Base-by-base conservation (phyloP, 2,888 invertebrate genomes). In the Tenthredo mesomela region DNA sequence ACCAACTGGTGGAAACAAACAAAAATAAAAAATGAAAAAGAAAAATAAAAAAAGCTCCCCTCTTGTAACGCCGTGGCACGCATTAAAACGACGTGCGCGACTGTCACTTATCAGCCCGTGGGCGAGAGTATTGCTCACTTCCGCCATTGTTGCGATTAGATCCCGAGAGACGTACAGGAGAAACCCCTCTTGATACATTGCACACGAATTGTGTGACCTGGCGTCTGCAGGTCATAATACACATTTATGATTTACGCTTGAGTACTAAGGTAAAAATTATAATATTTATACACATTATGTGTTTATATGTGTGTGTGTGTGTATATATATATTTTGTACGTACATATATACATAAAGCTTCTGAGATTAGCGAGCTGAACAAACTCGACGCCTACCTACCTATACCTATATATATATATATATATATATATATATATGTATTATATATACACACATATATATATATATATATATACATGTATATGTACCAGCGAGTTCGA, bases 291-390 rank as follows among this genome's bases (percentile, higher is more conserved):
- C 25, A 12, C 9, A 25, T 7, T 3, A 9, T 61, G 21, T 3
- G 21, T n/a, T n/a, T n/a, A n/a, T 61, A 7, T 21, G 2, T 25
- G 10, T 25, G 2, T 25, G 9, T 61, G 6, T 7, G 0, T 25
- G 25, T 25, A 25, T 25, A 12, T 61, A 61, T 61, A 25, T 61
- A 61, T 61, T 25, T 21, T 3, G 61, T 61, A 25, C 5, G 29
- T 29, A 67, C 25, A 29, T 33, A 33, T 2, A 29, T 29, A 2
- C 67, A 67, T 84, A 85, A 86, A 80, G 85, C 82, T 85, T 71
- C 47, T 78, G 43, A 85, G 84, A 78, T 86, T 82, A 73, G 86
- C 86, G 85, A 86, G 86, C 82, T 85, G 85, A 84, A 73, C 84
- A 85, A 85, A 85, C 84, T 86, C 67, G 12, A 12, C 25, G 65